Evolutionary conservation across 2,797 vertebrate genomes (phyloP).

Genomic region (Tangara arthus): DNA sequence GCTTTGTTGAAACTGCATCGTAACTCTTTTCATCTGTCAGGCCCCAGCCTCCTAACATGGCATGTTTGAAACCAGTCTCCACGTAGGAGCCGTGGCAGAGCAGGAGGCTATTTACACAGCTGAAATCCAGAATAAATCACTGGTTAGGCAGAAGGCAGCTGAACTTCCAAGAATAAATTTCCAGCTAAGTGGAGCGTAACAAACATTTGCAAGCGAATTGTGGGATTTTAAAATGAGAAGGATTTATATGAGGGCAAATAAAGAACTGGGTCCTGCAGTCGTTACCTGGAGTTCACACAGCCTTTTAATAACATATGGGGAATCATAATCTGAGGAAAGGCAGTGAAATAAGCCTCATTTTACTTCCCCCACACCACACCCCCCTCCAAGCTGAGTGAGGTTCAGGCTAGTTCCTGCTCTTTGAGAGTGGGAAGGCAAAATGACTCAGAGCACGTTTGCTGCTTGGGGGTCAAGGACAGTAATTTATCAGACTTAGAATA

Average conservation of each 20-base stretch:
- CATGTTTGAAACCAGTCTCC: slow-evolving; percentile 22
- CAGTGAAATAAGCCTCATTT: slow-evolving; percentile 10
- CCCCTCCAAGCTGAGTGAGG: neutral
- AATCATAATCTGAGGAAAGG: slow-evolving; percentile 8
- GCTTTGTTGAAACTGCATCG: slow-evolving; percentile 58
- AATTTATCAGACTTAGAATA: slow-evolving; percentile 1
- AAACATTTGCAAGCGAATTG: neutral
- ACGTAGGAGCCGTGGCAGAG: neutral
- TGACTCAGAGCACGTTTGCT: slow-evolving; percentile 11
- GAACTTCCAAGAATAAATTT: slow-evolving; percentile 49
- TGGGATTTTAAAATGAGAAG: slow-evolving; percentile 32
- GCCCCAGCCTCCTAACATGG: neutral
- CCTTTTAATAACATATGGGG: neutral
- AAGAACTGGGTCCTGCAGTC: neutral
- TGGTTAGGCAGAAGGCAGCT: neutral
- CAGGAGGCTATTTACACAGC: slow-evolving; percentile 35
- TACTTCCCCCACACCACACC: neutral
- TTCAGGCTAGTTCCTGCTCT: slow-evolving; percentile 15
- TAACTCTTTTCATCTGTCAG: slow-evolving; percentile 49
- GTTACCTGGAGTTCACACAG: neutral
- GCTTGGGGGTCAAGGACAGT: slow-evolving; percentile 8
- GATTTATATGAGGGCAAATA: slow-evolving; percentile 19
- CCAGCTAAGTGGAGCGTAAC: slow-evolving; percentile 1
- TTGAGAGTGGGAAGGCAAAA: neutral
- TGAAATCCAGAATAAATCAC: slow-evolving; percentile 48